Conservation (phyloP, 1,140 invertebrate species). For the Drosophila pandora region DNA sequence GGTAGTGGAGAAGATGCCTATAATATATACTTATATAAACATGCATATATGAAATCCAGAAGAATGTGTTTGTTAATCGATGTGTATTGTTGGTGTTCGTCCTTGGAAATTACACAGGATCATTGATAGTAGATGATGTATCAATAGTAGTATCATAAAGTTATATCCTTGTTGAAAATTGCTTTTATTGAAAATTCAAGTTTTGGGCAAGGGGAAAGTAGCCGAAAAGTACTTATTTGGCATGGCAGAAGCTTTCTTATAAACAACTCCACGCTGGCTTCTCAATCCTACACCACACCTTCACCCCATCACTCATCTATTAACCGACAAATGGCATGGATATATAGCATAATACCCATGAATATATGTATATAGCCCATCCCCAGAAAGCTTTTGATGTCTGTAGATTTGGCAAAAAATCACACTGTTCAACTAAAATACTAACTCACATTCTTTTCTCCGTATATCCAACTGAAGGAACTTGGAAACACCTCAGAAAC, state of each 20-base stretch:
- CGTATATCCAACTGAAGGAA: slow-evolving; percentile 36
- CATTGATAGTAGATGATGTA: slow-evolving; percentile 27
- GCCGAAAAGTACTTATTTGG: slow-evolving; percentile 12
- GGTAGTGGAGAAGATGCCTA: slow-evolving; percentile 79
- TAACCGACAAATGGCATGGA: slow-evolving; percentile 46
- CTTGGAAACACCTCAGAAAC: slow-evolving; percentile 54
- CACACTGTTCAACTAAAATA: neutral
- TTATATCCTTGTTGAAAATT: slow-evolving; percentile 11
- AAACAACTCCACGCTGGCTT: slow-evolving; percentile 52
- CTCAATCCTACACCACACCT: slow-evolving; percentile 4
- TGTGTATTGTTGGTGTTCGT: slow-evolving; percentile 49
- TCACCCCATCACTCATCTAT: slow-evolving; percentile 8
- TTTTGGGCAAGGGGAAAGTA: slow-evolving; percentile 17
- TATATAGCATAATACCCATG: slow-evolving; percentile 7
- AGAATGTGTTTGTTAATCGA: slow-evolving; percentile 39
- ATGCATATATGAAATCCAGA: slow-evolving; percentile 11
- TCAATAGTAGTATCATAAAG: slow-evolving; percentile 10
- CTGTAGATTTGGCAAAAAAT: slow-evolving; percentile 21
- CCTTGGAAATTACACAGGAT: slow-evolving; percentile 24
- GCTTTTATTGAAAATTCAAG: slow-evolving; percentile 23
- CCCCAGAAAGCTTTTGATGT: slow-evolving; percentile 58
- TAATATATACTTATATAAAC: slow-evolving; percentile 21
- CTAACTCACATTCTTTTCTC: neutral
- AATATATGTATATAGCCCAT: neutral
- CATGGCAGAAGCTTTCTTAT: slow-evolving; percentile 51